Conservation (phyloP, 2,888 invertebrate species). For the Drosophila koepferae region DNA sequence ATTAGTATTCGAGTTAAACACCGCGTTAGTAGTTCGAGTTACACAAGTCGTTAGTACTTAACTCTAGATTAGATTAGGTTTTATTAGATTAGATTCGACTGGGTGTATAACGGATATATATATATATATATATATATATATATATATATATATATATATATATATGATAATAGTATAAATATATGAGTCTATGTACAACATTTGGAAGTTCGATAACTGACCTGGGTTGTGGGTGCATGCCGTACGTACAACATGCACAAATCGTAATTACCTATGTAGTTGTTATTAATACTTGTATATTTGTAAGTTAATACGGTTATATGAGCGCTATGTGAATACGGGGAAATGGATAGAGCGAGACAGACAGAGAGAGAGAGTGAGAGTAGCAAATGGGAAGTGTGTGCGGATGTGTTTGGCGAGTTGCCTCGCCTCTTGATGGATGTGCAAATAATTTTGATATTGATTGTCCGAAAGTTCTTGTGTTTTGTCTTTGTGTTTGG, state of each 20-base stretch:
- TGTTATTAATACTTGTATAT: constrained; percentile 20
- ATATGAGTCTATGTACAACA: constrained; percentile 61
- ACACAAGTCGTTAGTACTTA: constrained; percentile 64
- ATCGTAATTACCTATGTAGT: constrained; percentile 56
- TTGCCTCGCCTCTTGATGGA: constrained; percentile 47
- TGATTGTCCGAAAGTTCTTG: constrained; percentile 83
- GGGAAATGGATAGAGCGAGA: constrained; percentile 65
- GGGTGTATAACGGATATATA: constrained; percentile 45
- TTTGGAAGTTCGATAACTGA: constrained; percentile 78
- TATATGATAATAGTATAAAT: constrained; percentile 13
- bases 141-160: no score
- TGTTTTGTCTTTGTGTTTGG: constrained; percentile 53
- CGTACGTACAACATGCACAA: constrained; percentile 62
- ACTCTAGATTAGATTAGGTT: constrained; percentile 27
- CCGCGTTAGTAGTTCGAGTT: constrained; percentile 49
- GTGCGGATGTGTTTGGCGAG: constrained; percentile 18
- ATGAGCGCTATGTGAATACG: constrained; percentile 55
- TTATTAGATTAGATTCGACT: constrained; percentile 35
- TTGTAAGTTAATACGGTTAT: constrained; percentile 60
- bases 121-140: no score
- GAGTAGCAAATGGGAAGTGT: neutral
- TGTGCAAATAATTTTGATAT: constrained; percentile 82
- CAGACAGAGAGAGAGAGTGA: constrained; percentile 61
- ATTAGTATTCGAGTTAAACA: constrained; percentile 55
- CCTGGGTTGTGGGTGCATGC: constrained; percentile 76